Conservation (phyloP, 2,888 invertebrate species). For the Catocala sponsa region DNA sequence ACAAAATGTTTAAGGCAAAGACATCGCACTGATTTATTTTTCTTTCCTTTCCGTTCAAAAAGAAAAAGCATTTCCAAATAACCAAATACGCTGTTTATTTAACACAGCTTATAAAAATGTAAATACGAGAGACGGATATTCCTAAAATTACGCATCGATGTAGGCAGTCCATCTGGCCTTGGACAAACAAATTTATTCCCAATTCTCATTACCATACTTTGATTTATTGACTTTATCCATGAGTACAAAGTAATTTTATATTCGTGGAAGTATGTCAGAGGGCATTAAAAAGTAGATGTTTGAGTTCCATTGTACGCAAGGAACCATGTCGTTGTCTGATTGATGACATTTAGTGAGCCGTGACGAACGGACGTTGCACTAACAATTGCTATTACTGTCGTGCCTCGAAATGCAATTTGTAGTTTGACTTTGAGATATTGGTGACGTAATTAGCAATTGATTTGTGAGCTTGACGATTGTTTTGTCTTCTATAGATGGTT, state of each 20-base stretch:
- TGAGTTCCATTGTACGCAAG: conserved; percentile 56
- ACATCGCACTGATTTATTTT: too few species aligned
- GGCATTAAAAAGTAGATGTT: conserved; percentile 56
- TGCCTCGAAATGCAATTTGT: conserved; percentile 50
- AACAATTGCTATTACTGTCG: conserved; percentile 40
- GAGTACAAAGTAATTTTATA: conserved; percentile 49
- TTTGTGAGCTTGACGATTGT: conserved; percentile 5
- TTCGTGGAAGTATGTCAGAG: conserved; percentile 54
- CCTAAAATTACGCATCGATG: conserved; percentile 9
- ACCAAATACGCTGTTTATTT: too few species aligned
- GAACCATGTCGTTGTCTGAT: conserved; percentile 52
- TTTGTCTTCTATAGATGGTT: conserved; percentile 1
- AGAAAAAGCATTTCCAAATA: too few species aligned
- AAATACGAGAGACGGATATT: conserved; percentile 1
- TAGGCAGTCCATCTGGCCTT: conserved; percentile 14
- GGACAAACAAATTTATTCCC: conserved; percentile 16
- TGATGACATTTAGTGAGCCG: conserved; percentile 56
- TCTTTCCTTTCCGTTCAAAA: too few species aligned
- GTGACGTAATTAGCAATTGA: conserved; percentile 34
- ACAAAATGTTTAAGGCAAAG: too few species aligned
- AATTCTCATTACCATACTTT: conserved; percentile 33
- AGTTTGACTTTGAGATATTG: conserved; percentile 42
- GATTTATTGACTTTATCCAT: conserved; percentile 45
- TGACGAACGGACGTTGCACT: conserved; percentile 54
- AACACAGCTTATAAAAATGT: not conserved